phyloP scores from a whole-genome alignment of 2,797 vertebrate genomes.

The Gambusia yucatana region DNA sequence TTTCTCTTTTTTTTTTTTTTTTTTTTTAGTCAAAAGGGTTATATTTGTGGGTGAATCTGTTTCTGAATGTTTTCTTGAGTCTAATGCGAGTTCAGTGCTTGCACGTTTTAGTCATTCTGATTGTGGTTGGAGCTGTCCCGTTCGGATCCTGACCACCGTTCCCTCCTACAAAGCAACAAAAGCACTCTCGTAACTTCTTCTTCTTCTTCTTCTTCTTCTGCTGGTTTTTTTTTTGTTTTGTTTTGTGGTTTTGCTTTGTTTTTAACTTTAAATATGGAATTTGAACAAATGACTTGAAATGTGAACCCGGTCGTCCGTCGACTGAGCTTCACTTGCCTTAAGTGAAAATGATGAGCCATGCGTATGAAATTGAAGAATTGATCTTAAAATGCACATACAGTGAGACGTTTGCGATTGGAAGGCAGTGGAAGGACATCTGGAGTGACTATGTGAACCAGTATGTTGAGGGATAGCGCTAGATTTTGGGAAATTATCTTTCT shows the following conservation, averaged over 20 bases:
- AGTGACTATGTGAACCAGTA: background rate
- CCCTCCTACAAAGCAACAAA: slow-evolving; percentile 63
- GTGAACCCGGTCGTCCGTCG: slow-evolving; percentile 52
- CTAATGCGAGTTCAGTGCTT: slow-evolving; percentile 68
- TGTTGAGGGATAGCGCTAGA: slow-evolving; percentile 9
- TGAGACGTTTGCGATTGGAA: slow-evolving; percentile 18
- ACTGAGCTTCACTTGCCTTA: slow-evolving; percentile 71
- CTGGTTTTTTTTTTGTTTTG: slow-evolving; percentile 26
- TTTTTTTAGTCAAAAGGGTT: slow-evolving; percentile 53
- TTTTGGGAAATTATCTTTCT: slow-evolving; percentile 24
- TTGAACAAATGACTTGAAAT: slow-evolving; percentile 74
- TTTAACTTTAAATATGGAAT: slow-evolving; percentile 54
- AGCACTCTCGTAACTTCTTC: slow-evolving; percentile 54
- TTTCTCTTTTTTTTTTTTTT: slow-evolving; percentile 19
- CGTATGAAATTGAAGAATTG: slow-evolving; percentile 63
- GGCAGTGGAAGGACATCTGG: slow-evolving; percentile 19
- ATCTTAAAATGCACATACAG: slow-evolving; percentile 64
- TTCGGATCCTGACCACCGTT: slow-evolving; percentile 68
- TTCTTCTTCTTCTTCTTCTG: no score
- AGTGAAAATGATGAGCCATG: slow-evolving; percentile 69
- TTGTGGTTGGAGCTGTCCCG: slow-evolving; percentile 48
- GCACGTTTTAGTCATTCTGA: slow-evolving; percentile 63
- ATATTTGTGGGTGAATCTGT: slow-evolving; percentile 56
- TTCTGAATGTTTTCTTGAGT: slow-evolving; percentile 69
- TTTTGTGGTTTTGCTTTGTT: slow-evolving; percentile 1